Base-by-base conservation (phyloP, 2,888 invertebrate genomes). In the Adela reaumurella region DNA sequence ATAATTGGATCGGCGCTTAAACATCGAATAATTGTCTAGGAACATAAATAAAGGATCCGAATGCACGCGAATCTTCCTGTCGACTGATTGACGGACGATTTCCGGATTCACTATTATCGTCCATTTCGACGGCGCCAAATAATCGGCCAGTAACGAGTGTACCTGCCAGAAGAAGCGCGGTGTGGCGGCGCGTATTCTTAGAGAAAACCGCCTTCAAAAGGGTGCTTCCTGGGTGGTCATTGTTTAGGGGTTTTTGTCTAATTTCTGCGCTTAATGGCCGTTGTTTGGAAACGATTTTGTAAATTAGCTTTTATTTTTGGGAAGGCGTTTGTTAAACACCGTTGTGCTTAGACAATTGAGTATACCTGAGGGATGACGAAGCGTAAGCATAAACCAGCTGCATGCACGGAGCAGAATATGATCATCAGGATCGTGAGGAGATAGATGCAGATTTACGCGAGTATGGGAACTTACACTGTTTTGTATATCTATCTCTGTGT, bases 61-160 rank as follows among this genome's bases (percentile, higher is more conserved):
- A 35, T 35, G 6, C 35, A 35, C 35, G 35, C 62, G 63, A 65
- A 65, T 66, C 62, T 59, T 49, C 52, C 51, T 58, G 63, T 63
- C 64, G 62, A 62, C 59, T 46, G 53, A 63, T 64, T 67, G 67
- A 68, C 57, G 60, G 57, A 67, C 63, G 60, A 56, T 56, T 47
- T 28, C 43, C 47, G 43, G 43, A 43, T 18, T 43, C 35, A 35
- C 35, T 8, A 14, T 14, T 14, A 35, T 35, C n/a, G 35, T 11
- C 11, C 35, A 14, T 3, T 35, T 14, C 35, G 35, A 14, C 35
- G 35, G 35, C 35, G 35, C 35, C 35, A 35, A 35, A 35, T 35
- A 35, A 35, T 35, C 35, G 24, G 24, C 8, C 24, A 4, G 24
- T 24, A 24, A 24, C 8, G 24, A 35, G 3, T 35, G n/a, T 35